Base-by-base conservation (phyloP, 2,797 vertebrate genomes). In the Dipus sagitta region DNA sequence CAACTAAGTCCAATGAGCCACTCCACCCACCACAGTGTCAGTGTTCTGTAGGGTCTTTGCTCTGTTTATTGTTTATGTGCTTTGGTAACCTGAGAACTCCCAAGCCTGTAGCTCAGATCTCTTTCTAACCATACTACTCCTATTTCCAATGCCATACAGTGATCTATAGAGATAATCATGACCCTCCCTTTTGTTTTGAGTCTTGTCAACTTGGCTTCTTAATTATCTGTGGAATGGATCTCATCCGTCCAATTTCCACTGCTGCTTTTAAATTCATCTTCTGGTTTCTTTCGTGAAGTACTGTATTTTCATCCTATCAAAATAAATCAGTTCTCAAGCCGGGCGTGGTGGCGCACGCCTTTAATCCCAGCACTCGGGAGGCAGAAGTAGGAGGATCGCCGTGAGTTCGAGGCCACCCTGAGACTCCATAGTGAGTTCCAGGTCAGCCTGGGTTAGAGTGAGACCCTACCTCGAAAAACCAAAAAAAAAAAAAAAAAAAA, bases 221-320 rank as follows among this genome's bases (percentile, higher is more conserved):
- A 24, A 42, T 67, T 81, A 67, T 3, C 30, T 24, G 14, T 52
- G 38, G 26, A 58, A 47, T 65, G 13, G n/a, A 8, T 60, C 62
- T 77, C 6, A 6, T 72, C 32, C 15, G 32, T 23, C 72, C 72
- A 54, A 0, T 78, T 42, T 18, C 15, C 21, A 30, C 17, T 88
- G 42, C 17, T 10, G 52, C 3, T 94, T n/a, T 87, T 72, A 38
- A 8, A 54, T 80, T 68, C 80, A n/a, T 10, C 28, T 76, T 68
- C 52, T 68, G 23, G 30, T 86, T 93, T 95, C 34, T 89, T 47
- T 84, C 52, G 70, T 81, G 52, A 47, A 67, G 28, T 58, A 24
- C 23, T 62, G 24, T 15, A 34, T 42, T 38, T 77, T 76, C 28
- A 65, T 65, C 32, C 26, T 42, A 2, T 82, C 38, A 89, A 30